Conservation (phyloP, 2,797 vertebrate genomes). For the Neomorphus geoffroyi region DNA sequence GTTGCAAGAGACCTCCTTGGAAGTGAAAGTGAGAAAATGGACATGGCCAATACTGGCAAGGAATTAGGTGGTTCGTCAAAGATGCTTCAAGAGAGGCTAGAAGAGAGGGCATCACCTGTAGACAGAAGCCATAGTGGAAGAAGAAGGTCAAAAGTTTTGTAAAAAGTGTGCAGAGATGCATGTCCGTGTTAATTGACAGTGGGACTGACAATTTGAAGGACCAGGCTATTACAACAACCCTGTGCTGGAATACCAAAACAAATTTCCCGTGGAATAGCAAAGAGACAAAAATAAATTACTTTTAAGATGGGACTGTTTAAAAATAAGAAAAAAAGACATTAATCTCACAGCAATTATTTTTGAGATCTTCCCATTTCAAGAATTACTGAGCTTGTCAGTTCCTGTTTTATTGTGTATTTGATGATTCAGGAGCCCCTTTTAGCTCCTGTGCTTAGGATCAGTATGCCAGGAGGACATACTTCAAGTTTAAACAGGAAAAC, state of each 20-base stretch:
- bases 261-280: background rate
- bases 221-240: background rate
- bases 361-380: background rate
- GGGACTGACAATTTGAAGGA: background rate
- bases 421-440: background rate
- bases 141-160: background rate
- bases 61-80: background rate
- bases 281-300: background rate
- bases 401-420: background rate
- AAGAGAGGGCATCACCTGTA: background rate
- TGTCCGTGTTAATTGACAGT: background rate
- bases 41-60: background rate
- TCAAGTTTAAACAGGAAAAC: background rate
- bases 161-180: background rate
- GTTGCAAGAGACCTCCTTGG: background rate
- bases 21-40: background rate
- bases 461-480: background rate
- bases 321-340: background rate
- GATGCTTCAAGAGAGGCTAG: background rate
- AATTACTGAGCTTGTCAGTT: background rate
- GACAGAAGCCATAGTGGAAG: background rate
- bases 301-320: background rate
- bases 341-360: background rate
- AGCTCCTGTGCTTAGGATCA: background rate
- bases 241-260: background rate